Evolutionary conservation across 2,113 vertebrate genomes (phyloP), one percentile per base, ranked within the genome.

Genomic region (Corythornis cristatus): DNA sequence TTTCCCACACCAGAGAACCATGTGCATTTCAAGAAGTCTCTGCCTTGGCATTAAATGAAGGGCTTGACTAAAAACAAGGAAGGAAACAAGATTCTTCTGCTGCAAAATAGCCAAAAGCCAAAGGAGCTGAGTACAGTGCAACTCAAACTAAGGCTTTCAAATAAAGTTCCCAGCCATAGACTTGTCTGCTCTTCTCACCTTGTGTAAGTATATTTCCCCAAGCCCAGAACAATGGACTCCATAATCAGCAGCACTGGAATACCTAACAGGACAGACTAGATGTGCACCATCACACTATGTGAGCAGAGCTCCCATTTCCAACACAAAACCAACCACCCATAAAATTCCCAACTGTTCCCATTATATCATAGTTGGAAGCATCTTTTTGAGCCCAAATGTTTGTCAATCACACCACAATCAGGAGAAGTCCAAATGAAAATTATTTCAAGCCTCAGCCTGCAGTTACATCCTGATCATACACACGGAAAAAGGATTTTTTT

Each of bases 301-400:
- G 53, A 91, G 12, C 82, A 73, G 19, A 0, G 0, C 42, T 93
- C 75, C 43, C 31, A 48, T 53, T 92, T 82, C 83, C 84, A 89
- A 84, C 68, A 40, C 86, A 92, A 92, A 84, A 9, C 8, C 85
- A 77, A 76, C 75, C 79, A 85, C 42, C 78, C 85, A 80, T 83
- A 62, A 77, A 86, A 93, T 76, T 80, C 82, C 92, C 88, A 93
- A 68, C 91, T 85, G 85, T 51, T 94, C 60, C 90, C 88, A 80
- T 83, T 79, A 18, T 73, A 95, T 70, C 81, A 85, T 77, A 60
- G 78, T 72, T 87, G 86, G 83, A 83, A 89, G 75, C 93, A 89
- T 76, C 81, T 83, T 87, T 65, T 35, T 7, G 42, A 80, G 66
- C 65, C 81, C 89, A 93, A 93, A 54, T n/a, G 46, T 73, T 96